Conservation (phyloP, 1,140 invertebrate genomes). For the Drosophila triauraria region DNA sequence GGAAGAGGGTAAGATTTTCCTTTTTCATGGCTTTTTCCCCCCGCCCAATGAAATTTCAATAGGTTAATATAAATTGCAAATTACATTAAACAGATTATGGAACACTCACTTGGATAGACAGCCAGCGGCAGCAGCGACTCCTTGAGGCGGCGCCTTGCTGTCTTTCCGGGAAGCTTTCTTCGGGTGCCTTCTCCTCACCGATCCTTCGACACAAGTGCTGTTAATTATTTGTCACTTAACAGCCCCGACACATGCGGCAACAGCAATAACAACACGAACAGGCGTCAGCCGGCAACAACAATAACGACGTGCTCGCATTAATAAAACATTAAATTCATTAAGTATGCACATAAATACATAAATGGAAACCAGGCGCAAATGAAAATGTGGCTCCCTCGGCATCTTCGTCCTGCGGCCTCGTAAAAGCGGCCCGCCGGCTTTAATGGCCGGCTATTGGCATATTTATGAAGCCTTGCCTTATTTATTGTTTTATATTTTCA, state of each 20-base stretch:
- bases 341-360: constrained; percentile 78
- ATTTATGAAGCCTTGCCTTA: constrained; percentile 68
- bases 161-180: constrained; percentile 7
- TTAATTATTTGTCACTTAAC: constrained; percentile 82
- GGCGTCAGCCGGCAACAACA: constrained; percentile 9
- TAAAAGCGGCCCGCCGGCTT: constrained; percentile 55
- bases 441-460: constrained; percentile 74
- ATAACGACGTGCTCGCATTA: constrained; percentile 66
- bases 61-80: constrained; percentile 83
- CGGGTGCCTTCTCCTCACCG: neutral
- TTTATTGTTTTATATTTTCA: constrained; percentile 72
- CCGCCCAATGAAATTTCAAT: constrained; percentile 70
- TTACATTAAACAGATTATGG: constrained; percentile 81
- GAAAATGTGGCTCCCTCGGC: constrained; percentile 20
- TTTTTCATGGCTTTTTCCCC: constrained; percentile 10
- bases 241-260: constrained; percentile 66
- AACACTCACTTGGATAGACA: constrained; percentile 24
- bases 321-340: constrained; percentile 80
- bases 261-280: constrained; percentile 25
- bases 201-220: constrained; percentile 69
- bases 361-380: constrained; percentile 57
- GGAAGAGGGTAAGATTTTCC: constrained; percentile 4
- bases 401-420: constrained; percentile 24
- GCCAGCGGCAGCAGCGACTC: neutral
- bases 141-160: constrained; percentile 1